Evolutionary conservation across 2,797 vertebrate species (phyloP).

Genomic region (Bryconaethiops microstoma): DNA sequence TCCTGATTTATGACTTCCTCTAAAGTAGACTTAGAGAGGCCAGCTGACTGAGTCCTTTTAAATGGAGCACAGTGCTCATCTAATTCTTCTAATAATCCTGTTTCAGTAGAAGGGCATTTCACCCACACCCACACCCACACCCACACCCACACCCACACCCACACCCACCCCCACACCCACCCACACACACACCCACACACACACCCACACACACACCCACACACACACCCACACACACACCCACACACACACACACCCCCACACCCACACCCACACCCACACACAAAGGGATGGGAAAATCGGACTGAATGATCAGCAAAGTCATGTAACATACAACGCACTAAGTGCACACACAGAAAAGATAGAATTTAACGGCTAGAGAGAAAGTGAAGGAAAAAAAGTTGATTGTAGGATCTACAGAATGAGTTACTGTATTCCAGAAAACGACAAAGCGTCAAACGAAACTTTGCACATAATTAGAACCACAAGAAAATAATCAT

Average conservation of each 20-base stretch:
- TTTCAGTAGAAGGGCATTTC: conserved; percentile 62
- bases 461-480: conserved; percentile 76
- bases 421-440: conserved; percentile 73
- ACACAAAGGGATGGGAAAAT: background rate
- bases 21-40: conserved; percentile 48
- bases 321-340: no score
- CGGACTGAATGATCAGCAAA: no score
- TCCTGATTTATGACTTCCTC: conserved; percentile 74
- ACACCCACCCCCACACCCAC: no score
- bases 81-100: conserved; percentile 48
- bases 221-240: conserved; percentile 48
- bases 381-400: no score
- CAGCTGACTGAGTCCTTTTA: conserved; percentile 38
- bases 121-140: conserved; percentile 37
- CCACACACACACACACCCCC: no score
- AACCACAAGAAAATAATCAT: conserved; percentile 77
- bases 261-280: no score
- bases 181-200: no score
- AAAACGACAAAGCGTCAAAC: conserved; percentile 69
- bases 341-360: no score
- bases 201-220: conserved; percentile 39
- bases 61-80: conserved; percentile 58
- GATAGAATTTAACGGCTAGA: background rate
- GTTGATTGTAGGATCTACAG: conserved; percentile 59
- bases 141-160: no score